phyloP scores from a whole-genome alignment of 1,140 invertebrate species.

The Drosophila virilis region DNA sequence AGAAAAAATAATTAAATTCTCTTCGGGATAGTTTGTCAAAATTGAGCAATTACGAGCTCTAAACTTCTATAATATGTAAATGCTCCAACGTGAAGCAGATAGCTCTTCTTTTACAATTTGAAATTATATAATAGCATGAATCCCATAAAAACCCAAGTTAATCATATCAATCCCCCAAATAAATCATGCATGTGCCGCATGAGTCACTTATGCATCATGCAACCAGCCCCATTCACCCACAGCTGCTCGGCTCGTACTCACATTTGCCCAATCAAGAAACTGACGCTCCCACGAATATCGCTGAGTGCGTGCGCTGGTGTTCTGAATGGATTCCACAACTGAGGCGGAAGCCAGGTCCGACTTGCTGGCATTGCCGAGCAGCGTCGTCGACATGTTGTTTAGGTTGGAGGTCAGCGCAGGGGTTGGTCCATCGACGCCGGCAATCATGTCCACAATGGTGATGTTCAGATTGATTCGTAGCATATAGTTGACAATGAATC shows the following conservation, averaged over 20 bases:
- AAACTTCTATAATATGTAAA: too few species aligned
- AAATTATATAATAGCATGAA: not conserved
- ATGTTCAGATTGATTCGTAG: slow-evolving; percentile 93
- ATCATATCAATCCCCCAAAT: not conserved
- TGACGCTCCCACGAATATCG: slow-evolving; percentile 68
- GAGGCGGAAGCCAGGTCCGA: slow-evolving; percentile 26
- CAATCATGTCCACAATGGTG: slow-evolving; percentile 94
- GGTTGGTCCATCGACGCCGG: slow-evolving; percentile 48
- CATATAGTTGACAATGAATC: slow-evolving; percentile 92
- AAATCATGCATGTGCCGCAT: not conserved
- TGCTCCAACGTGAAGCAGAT: too few species aligned
- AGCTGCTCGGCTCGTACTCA: slow-evolving; percentile 43
- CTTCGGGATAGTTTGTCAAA: too few species aligned
- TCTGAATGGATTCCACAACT: not conserved
- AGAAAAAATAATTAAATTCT: too few species aligned
- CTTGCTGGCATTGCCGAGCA: slow-evolving; percentile 6
- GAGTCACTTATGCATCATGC: slow-evolving; percentile 2
- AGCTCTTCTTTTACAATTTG: too few species aligned
- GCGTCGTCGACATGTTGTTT: slow-evolving; percentile 11
- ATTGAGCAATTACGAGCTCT: too few species aligned
- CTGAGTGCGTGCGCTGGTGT: slow-evolving; percentile 17
- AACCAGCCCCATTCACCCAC: not conserved
- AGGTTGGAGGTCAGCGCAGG: slow-evolving; percentile 4
- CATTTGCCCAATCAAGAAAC: slow-evolving; percentile 69
- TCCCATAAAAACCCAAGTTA: not conserved